Conservation (phyloP, 2,888 invertebrate species). For the Hedychridium roseum region DNA sequence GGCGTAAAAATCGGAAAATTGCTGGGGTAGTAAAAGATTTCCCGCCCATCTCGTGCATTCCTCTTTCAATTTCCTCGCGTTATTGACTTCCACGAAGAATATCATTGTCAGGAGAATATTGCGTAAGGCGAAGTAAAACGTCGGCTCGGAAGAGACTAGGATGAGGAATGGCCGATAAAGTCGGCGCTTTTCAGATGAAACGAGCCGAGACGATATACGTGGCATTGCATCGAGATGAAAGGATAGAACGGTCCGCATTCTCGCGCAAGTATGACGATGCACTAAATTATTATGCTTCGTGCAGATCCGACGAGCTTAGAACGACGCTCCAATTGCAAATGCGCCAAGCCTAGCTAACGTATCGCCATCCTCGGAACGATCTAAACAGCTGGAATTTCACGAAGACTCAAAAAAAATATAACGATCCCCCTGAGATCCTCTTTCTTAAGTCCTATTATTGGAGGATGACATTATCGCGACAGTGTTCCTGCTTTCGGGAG, state of each 20-base stretch:
- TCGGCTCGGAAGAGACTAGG: not conserved
- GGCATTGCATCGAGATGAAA: not conserved
- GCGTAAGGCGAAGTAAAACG: constrained; percentile 7
- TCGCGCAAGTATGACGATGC: constrained; percentile 13
- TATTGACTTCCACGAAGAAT: constrained; percentile 7
- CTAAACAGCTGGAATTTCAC: too few relatives aligned
- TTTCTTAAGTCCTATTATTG: too few relatives aligned
- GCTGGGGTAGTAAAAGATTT: not conserved
- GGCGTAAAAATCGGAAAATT: too few relatives aligned
- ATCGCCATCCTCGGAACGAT: too few relatives aligned
- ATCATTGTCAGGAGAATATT: constrained; percentile 17
- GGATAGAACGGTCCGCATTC: constrained; percentile 13
- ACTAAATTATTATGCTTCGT: constrained; percentile 17
- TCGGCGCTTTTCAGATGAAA: constrained; percentile 4
- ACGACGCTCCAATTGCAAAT: too few relatives aligned
- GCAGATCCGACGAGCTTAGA: too few relatives aligned
- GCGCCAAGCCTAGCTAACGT: too few relatives aligned
- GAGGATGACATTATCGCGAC: too few relatives aligned
- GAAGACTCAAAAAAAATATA: too few relatives aligned
- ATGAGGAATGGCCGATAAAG: constrained; percentile 1
- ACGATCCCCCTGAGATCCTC: too few relatives aligned
- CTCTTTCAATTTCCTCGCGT: not conserved
- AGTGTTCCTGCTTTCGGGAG: too few relatives aligned
- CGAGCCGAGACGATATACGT: constrained; percentile 5
- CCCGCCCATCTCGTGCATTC: not conserved